Conservation (phyloP, 1,140 invertebrate species). For the Drosophila sechellia region DNA sequence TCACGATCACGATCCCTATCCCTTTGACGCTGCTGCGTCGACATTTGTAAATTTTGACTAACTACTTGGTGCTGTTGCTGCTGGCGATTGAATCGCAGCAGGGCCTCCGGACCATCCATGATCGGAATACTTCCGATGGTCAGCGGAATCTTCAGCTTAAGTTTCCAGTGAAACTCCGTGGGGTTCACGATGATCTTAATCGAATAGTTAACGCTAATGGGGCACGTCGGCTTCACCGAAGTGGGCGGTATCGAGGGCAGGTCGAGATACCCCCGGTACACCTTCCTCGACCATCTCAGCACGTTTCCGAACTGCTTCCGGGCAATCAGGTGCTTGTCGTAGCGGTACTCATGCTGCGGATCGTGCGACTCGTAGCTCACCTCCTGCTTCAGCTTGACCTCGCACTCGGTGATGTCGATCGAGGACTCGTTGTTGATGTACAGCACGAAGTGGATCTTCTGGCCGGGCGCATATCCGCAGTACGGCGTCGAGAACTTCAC, state of each 20-base stretch:
- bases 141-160: conserved; percentile 85
- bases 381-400: conserved; percentile 85
- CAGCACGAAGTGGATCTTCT: conserved; percentile 80
- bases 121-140: conserved; percentile 87
- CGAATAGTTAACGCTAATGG: conserved; percentile 90
- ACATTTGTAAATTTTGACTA: conserved; percentile 79
- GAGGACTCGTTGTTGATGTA: conserved; percentile 85
- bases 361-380: conserved; percentile 85
- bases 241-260: conserved; percentile 90
- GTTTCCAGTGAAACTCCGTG: conserved; percentile 85
- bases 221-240: conserved; percentile 88
- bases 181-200: conserved; percentile 86
- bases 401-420: conserved; percentile 85
- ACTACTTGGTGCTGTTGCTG: conserved; percentile 79
- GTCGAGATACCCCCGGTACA: conserved; percentile 85
- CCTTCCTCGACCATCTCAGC: conserved; percentile 84
- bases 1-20: conserved; percentile 15
- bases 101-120: conserved; percentile 71
- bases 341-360: conserved; percentile 87
- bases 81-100: conserved; percentile 69
- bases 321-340: conserved; percentile 86
- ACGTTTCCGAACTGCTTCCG: conserved; percentile 86
- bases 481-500: conserved; percentile 83
- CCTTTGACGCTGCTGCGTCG: conserved; percentile 48
- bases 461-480: conserved; percentile 82